These are phyloP conservation scores for Gobionotothen gibberifrons DNA, from an alignment of 2,797 vertebrate species.

Conservation along the genomic window DNA sequence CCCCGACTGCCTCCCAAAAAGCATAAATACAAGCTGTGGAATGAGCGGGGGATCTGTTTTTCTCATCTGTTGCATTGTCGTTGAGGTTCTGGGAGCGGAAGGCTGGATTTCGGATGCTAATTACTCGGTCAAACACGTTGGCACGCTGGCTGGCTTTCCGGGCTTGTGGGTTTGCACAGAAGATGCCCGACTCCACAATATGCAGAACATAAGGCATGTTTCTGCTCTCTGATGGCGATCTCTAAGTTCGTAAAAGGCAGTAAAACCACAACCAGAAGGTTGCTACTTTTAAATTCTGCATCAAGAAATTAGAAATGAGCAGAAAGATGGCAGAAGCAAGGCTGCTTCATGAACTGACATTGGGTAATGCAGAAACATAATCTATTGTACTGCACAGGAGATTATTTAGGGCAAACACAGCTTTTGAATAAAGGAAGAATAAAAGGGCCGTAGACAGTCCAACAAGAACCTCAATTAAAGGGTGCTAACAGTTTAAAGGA, in stretches of 20 bases:
- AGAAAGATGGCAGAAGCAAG: neutral
- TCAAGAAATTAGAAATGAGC: slow-evolving; percentile 18
- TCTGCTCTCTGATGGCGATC: too few species aligned
- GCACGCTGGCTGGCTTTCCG: slow-evolving; percentile 55
- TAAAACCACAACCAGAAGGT: slow-evolving; percentile 18
- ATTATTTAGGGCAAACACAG: neutral
- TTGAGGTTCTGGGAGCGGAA: slow-evolving; percentile 77
- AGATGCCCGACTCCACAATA: slow-evolving; percentile 50
- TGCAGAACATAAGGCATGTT: slow-evolving; percentile 16
- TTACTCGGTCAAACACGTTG: slow-evolving; percentile 72
- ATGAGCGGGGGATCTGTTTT: slow-evolving; percentile 76
- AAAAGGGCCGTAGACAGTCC: neutral
- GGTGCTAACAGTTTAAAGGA: neutral
- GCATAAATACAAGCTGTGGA: slow-evolving; percentile 67
- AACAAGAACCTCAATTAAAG: neutral
- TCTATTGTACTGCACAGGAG: neutral
- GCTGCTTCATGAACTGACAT: neutral
- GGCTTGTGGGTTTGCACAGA: slow-evolving; percentile 60
- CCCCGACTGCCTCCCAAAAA: slow-evolving; percentile 65
- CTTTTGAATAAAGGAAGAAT: neutral
- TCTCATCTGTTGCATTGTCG: slow-evolving; percentile 68
- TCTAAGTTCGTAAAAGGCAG: slow-evolving; percentile 24
- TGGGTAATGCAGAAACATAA: neutral
- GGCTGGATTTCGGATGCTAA: slow-evolving; percentile 75
- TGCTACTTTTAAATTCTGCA: slow-evolving; percentile 34